Base-by-base conservation (phyloP, 2,113 vertebrate species). In the Brachypteracias leptosomus region DNA sequence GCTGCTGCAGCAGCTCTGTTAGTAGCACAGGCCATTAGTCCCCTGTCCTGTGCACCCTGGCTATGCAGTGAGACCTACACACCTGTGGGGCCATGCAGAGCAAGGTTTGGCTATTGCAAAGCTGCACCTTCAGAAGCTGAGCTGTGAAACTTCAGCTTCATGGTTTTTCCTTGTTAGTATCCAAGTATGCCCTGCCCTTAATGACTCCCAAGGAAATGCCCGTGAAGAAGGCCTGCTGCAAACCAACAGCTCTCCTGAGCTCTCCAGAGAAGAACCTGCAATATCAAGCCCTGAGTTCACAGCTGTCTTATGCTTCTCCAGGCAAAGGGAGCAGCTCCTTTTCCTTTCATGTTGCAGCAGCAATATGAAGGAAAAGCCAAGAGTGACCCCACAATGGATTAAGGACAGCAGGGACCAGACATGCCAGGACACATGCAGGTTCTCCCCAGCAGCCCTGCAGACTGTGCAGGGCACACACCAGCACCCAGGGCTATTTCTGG, bases 391-490 rank as follows among this genome's bases (percentile, higher is more conserved):
- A 38, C 4, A 5, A 22, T 2, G 24, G 65, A 90, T 26, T 38
- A 87, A 67, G 59, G 66, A 54, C 40, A 73, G 16, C 1, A 3
- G 26, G 11, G 26, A 36, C 46, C 10, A 61, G 54, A 54, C 0
- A 0, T 4, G 31, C 12, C 66, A 78, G 52, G 31, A 84, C 17
- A 63, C 3, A 5, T 5, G 36, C 0, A 2, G 15, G 15, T 58
- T 81, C 33, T 58, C 40, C 42, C 36, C 67, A 35, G 29, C 24
- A 59, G 52, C 46, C 47, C 85, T n/a, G 24, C 33, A 68, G 59
- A 29, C 24, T 26, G 42, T 38, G 29, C 0, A 2, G 15, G 44
- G 28, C 42, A 49, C 25, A 28, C 1, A 3, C 19, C 40, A 55
- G 46, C 2, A 1, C 8, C 28, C 38, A 42, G 25, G n/a, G 44